phyloP scores from a whole-genome alignment of 2,888 invertebrate species.

The Idaea straminata region DNA sequence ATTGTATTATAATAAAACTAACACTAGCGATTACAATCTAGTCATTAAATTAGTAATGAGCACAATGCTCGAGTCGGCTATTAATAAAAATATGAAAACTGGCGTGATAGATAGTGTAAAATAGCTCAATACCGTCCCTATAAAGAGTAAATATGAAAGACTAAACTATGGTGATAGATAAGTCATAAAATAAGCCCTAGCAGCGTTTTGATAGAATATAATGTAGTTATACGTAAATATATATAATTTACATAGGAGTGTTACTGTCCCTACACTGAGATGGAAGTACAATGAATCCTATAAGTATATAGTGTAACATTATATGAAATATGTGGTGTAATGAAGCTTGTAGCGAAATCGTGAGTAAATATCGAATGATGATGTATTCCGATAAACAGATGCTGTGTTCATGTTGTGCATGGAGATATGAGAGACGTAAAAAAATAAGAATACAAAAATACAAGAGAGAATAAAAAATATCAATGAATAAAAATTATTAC shows the following conservation, averaged over 20 bases:
- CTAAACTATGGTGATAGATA: constrained; percentile 64
- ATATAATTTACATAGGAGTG: constrained; percentile 47
- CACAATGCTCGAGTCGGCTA: constrained; percentile 59
- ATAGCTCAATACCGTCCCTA: constrained; percentile 56
- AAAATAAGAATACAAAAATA: constrained; percentile 60
- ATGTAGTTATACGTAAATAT: constrained; percentile 36
- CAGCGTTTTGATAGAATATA: constrained; percentile 42
- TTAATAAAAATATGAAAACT: constrained; percentile 60
- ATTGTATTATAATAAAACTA: constrained; percentile 26
- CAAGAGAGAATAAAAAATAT: constrained; percentile 51
- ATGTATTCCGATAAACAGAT: constrained; percentile 51
- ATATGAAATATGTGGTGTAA: constrained; percentile 44
- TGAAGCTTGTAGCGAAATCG: constrained; percentile 50
- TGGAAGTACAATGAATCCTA: constrained; percentile 29
- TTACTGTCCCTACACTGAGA: constrained; percentile 35
- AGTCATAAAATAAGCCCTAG: constrained; percentile 63
- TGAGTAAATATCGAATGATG: constrained; percentile 53
- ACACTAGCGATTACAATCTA: constrained; percentile 50
- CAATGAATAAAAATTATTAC: constrained; percentile 42
- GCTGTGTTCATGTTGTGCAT: constrained; percentile 66
- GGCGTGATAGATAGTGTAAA: constrained; percentile 62
- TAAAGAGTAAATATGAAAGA: constrained; percentile 55
- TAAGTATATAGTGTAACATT: constrained; percentile 23
- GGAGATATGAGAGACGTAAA: constrained; percentile 64
- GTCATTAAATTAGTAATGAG: constrained; percentile 46